Evolutionary conservation across 2,888 invertebrate genomes (phyloP).

Genomic region (Papilio elwesi): DNA sequence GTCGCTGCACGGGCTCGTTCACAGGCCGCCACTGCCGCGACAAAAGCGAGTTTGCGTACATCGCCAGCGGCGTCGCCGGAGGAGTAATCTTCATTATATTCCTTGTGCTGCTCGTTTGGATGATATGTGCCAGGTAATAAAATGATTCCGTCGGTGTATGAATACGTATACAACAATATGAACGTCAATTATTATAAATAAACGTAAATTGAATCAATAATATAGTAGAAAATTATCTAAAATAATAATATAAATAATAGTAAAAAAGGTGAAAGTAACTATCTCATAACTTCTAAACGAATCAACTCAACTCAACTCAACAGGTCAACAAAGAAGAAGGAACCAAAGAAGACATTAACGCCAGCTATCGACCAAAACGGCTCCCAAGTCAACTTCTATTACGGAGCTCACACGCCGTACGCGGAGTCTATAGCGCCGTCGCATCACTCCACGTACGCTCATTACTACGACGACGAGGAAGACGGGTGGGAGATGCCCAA

Average conservation of each 20-base stretch:
- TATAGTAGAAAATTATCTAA: no score
- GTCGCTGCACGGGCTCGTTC: slow-evolving; percentile 95
- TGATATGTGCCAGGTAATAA: slow-evolving; percentile 95
- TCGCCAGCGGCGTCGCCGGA: slow-evolving; percentile 96
- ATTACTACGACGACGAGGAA: slow-evolving; percentile 97
- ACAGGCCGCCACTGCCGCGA: slow-evolving; percentile 95
- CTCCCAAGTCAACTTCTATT: slow-evolving; percentile 97
- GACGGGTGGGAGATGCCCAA: slow-evolving; percentile 99
- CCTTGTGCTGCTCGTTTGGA: slow-evolving; percentile 96
- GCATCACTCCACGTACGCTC: slow-evolving; percentile 97
- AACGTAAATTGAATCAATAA: no score
- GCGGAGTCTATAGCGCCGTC: slow-evolving; percentile 98
- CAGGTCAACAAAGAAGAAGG: slow-evolving; percentile 93
- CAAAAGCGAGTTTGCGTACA: slow-evolving; percentile 97
- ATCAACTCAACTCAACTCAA: not conserved
- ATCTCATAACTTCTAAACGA: no score
- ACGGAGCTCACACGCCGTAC: slow-evolving; percentile 96
- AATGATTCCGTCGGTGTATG: no score
- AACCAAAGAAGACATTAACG: slow-evolving; percentile 95
- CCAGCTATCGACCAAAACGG: slow-evolving; percentile 96
- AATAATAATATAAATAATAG: no score
- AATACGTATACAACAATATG: no score
- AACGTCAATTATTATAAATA: no score
- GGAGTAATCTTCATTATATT: slow-evolving; percentile 97
- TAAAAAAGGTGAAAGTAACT: no score